Evolutionary conservation across 2,888 invertebrate genomes (phyloP), one percentile per base, ranked within the genome.

Genomic region (Leptura quadrifasciata): DNA sequence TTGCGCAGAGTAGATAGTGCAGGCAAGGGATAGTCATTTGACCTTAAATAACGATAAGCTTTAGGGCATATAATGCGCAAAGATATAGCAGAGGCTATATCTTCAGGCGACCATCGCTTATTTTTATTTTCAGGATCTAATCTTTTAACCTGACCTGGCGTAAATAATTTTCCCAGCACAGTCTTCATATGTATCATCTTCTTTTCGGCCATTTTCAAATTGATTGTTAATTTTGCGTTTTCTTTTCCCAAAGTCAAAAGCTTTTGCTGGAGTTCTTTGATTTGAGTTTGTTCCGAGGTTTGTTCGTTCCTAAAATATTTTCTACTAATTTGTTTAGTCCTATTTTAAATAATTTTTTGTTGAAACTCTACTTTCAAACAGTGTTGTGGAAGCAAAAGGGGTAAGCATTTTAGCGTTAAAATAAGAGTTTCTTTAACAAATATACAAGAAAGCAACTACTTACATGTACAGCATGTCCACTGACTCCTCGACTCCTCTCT

Each of bases 1-100:
- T 54, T 68, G 12, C 35, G 52, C 18, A 68, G 20, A 18, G 31
- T 68, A 31, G 54, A 65, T 12, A 47, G 47, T 24, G 65, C 65
- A 17, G 52, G 52, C 52, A 52, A 52, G 52, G 4, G 52, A 17
- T 52, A 52, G 15, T 8, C 17, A 52, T 52, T 52, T 52, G 17
- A 52, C 52, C 52, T 52, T 52, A 52, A 52, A 52, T 52, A 52
- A 52, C 52, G 52, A 52, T 52, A 52, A n/a, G 52, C 52, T 52
- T 52, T 52, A 31, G 27, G 27, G 27, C 27, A 8, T 31, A 31
- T 8, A 8, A 5, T 31, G 27, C 27, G 24, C 24, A 31, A 52
- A 52, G 52, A 52, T 52, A 52, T 52, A 1, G 52, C 52, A 15
- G 52, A 52, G 52, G n/a, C n/a, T 52, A 52, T 52, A 52, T 52